These are phyloP conservation scores for Hormaphis cornu DNA, from an alignment of 1,140 invertebrate species.

Conservation along the genomic window DNA sequence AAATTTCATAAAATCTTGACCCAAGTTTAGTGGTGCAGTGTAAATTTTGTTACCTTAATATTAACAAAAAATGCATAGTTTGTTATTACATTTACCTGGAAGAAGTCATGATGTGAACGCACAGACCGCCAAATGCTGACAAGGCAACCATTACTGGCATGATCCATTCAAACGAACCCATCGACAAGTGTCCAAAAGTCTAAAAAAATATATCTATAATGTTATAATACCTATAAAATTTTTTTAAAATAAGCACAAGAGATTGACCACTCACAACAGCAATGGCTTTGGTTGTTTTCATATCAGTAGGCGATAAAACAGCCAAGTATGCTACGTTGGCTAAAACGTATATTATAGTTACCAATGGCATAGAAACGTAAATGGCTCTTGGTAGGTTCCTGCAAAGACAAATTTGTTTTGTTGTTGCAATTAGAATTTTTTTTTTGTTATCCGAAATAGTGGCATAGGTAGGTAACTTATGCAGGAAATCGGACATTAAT, in stretches of 20 bases:
- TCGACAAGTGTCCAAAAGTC: constrained; percentile 68
- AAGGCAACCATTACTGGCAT: constrained; percentile 79
- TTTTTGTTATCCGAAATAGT: too few relatives aligned
- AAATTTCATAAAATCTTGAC: too few relatives aligned
- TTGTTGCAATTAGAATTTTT: constrained; percentile 1
- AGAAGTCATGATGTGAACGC: constrained; percentile 83
- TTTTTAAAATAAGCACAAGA: constrained; percentile 22
- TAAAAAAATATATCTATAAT: not conserved
- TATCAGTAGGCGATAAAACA: constrained; percentile 71
- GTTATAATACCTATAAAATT: not conserved
- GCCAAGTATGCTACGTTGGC: constrained; percentile 90
- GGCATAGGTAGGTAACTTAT: too few relatives aligned
- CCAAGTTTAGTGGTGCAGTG: too few relatives aligned
- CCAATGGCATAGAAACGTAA: constrained; percentile 81
- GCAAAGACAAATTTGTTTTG: constrained; percentile 38
- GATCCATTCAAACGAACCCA: constrained; percentile 63
- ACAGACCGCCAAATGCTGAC: constrained; percentile 74
- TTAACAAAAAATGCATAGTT: not conserved
- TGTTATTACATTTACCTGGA: constrained; percentile 43
- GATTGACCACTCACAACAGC: constrained; percentile 67
- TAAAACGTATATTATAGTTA: constrained; percentile 83
- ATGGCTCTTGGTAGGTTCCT: constrained; percentile 91
- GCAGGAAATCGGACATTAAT: not conserved
- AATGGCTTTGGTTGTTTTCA: constrained; percentile 79
- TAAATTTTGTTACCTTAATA: too few relatives aligned